Conservation (phyloP, 2,888 invertebrate genomes). For the Dermolepida albohirtum region DNA sequence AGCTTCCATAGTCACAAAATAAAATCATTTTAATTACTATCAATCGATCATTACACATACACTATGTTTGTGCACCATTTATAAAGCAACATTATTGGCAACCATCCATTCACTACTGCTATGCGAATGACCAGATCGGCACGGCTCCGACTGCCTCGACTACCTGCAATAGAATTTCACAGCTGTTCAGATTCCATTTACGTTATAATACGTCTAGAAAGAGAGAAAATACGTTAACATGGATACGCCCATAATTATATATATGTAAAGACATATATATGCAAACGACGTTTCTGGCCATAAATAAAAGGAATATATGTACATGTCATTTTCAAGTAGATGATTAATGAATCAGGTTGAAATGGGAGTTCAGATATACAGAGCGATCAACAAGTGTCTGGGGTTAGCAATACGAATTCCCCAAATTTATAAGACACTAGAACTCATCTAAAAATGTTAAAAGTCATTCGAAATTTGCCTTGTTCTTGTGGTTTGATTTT, state of each 20-base stretch:
- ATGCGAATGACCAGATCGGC: constrained; percentile 16
- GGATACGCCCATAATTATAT: background rate
- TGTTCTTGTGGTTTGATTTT: too few species aligned
- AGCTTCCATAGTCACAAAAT: constrained; percentile 55
- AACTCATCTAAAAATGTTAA: too few species aligned
- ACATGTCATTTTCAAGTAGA: too few species aligned
- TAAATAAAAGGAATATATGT: too few species aligned
- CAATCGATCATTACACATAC: constrained; percentile 9
- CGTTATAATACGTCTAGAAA: constrained; percentile 22
- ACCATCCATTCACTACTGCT: constrained; percentile 26
- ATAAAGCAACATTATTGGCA: constrained; percentile 30
- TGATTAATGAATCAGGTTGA: too few species aligned
- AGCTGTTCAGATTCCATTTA: constrained; percentile 27
- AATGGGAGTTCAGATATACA: too few species aligned
- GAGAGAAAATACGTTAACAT: constrained; percentile 12
- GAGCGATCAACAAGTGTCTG: too few species aligned
- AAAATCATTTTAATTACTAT: constrained; percentile 35
- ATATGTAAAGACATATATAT: constrained; percentile 4
- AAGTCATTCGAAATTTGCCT: too few species aligned
- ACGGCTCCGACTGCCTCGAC: constrained; percentile 22
- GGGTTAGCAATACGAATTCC: too few species aligned
- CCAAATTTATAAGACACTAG: too few species aligned
- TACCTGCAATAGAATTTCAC: constrained; percentile 24
- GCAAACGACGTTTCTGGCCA: too few species aligned
- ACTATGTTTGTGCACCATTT: constrained; percentile 16